Percentiles rank a stretch among this genome's conserved stretches.
Evolutionary conservation across 2,888 invertebrate genomes (phyloP).

Genomic region (Epicampocera succincta): DNA sequence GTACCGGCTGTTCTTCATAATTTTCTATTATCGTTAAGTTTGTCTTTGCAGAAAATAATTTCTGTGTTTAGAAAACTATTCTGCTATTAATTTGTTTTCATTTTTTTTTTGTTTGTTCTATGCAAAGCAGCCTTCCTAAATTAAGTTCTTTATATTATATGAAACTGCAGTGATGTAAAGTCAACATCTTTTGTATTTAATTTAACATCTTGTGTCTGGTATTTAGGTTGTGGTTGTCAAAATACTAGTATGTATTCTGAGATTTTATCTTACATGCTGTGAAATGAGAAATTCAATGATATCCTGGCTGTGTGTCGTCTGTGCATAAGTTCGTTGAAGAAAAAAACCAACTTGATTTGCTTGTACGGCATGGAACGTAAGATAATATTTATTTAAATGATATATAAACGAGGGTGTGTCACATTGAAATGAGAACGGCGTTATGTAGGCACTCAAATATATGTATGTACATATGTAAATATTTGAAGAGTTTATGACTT

Average conservation of each 20-base stretch:
- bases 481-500: too few species aligned
- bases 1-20: too few species aligned
- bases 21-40: conserved; percentile 32
- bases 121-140: background rate
- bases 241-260: conserved; percentile 27
- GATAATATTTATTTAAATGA: too few species aligned
- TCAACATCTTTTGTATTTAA: conserved; percentile 31
- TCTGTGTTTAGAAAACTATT: conserved; percentile 49
- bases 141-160: conserved; percentile 23
- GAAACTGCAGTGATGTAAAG: background rate
- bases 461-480: too few species aligned
- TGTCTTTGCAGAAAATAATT: conserved; percentile 30
- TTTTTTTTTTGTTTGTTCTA: too few species aligned
- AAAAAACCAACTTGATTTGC: too few species aligned
- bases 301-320: background rate
- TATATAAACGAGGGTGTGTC: too few species aligned
- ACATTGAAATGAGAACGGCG: too few species aligned
- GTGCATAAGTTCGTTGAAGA: too few species aligned
- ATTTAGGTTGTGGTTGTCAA: conserved; percentile 52
- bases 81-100: conserved; percentile 18
- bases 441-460: too few species aligned
- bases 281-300: background rate
- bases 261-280: conserved; percentile 26
- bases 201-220: conserved; percentile 2
- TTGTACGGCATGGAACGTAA: too few species aligned